Evolutionary conservation across 2,888 invertebrate species (phyloP), one percentile per base, ranked within the genome.

Genomic region (Rhamnusium bicolor): DNA sequence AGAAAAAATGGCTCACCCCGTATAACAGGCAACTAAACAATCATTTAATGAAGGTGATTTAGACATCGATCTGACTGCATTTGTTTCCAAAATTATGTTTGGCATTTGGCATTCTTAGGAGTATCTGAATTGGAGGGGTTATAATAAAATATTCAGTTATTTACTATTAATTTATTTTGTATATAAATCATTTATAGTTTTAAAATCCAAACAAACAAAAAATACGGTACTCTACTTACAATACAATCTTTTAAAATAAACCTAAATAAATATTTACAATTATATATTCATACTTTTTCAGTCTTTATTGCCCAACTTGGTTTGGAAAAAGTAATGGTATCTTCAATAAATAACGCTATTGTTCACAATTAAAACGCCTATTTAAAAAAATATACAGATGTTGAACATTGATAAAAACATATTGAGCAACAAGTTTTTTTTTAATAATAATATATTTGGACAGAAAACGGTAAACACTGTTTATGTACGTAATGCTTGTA

Each of bases 261-360:
- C 16, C 18, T 65, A 65, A 65, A 65, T 65, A 53, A 65, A 53
- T 65, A 65, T 65, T 51, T 65, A 65, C 65, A 65, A 53, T 53
- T 65, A 53, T 53, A 65, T 53, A 65, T 24, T 65, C 65, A 53
- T 65, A 65, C 65, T 65, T 75, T 74, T 72, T 77, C 77, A 77
- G 77, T 77, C 77, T 77, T 77, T 56, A 71, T 69, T 51, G 68
- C 49, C 66, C 54, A 69, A 66, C 19, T 69, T 65, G 21, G 27
- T 72, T 29, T 60, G 58, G 60, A 60, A 69, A 61, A 40, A 69
- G 62, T 54, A 67, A 46, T 8, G 8, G 14, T 29, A 62, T 54
- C 27, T 24, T 49, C 53, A 49, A 16, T 18, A 32, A 58, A 29
- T 14, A 58, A 24, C 27, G 14, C 24, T n/a, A 21, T 56, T 56